phyloP scores from a whole-genome alignment of 2,797 vertebrate species.

The Vipera ursinii region DNA sequence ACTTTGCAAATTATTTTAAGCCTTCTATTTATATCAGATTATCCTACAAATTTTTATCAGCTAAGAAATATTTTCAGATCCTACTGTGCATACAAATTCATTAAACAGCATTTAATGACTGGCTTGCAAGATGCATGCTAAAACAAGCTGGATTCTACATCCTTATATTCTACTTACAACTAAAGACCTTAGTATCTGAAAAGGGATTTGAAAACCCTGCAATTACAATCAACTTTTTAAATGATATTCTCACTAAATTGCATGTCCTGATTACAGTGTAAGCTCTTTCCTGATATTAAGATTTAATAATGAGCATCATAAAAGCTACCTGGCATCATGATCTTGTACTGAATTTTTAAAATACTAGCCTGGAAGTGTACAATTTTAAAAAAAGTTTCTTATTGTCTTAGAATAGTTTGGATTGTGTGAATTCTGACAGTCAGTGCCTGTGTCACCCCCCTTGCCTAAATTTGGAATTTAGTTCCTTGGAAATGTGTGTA shows the following conservation, averaged over 20 bases:
- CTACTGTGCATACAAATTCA: constrained; percentile 30
- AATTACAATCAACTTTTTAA: constrained; percentile 77
- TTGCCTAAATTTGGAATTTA: constrained; percentile 30
- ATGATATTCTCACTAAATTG: constrained; percentile 72
- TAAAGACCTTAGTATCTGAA: constrained; percentile 62
- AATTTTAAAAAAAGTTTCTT: constrained; percentile 56
- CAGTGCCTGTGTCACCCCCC: constrained; percentile 32
- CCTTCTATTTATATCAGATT: constrained; percentile 5
- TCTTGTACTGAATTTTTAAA: constrained; percentile 63
- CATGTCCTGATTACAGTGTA: constrained; percentile 72
- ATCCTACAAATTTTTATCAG: not conserved
- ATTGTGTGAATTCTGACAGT: constrained; percentile 46
- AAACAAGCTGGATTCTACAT: constrained; percentile 42
- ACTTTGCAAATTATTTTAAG: constrained; percentile 40
- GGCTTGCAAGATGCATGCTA: constrained; percentile 52
- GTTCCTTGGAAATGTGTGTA: not conserved
- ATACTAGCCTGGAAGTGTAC: constrained; percentile 59
- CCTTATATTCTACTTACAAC: constrained; percentile 50
- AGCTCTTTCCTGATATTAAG: constrained; percentile 69
- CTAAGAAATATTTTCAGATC: constrained; percentile 17
- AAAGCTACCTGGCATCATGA: constrained; percentile 67
- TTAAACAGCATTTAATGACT: constrained; percentile 47
- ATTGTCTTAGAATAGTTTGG: constrained; percentile 44
- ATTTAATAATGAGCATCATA: constrained; percentile 71
- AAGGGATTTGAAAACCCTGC: constrained; percentile 63